A percentile compares a stretch with the other conserved stretches of the same genome.
Conservation (phyloP, 1,140 invertebrate species). For the Orchesella cincta region DNA sequence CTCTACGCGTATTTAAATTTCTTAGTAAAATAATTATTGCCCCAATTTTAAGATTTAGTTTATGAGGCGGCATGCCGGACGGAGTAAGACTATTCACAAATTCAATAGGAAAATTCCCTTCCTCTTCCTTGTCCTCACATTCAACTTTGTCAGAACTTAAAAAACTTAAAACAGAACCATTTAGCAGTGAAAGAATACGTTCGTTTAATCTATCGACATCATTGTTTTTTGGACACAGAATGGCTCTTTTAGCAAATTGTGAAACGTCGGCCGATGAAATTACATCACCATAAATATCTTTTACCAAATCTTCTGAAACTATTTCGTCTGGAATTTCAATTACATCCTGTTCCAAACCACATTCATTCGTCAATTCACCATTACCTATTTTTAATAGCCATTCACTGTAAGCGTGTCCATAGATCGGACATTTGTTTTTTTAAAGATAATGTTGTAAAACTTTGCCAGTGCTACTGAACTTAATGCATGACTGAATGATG, state of each 20-base stretch:
- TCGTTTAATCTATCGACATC: constrained; percentile 46
- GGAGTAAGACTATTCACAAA: constrained; percentile 39
- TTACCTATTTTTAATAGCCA: constrained; percentile 46
- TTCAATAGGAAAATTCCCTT: constrained; percentile 30
- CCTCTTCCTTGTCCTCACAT: constrained; percentile 5
- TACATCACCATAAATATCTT: constrained; percentile 52
- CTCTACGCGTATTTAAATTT: constrained; percentile 35
- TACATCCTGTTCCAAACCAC: constrained; percentile 33
- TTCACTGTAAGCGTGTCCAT: constrained; percentile 31
- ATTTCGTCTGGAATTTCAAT: constrained; percentile 50
- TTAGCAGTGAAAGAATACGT: constrained; percentile 35
- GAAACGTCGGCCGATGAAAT: constrained; percentile 19
- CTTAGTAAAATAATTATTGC: constrained; percentile 49
- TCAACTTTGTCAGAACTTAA: constrained; percentile 10
- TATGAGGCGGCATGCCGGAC: constrained; percentile 49
- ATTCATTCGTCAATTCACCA: constrained; percentile 34
- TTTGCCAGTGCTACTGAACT: constrained; percentile 52
- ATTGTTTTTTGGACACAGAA: constrained; percentile 52
- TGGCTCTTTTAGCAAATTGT: constrained; percentile 52
- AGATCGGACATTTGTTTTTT: constrained; percentile 45
- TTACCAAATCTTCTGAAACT: constrained; percentile 48
- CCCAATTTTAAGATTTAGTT: constrained; percentile 44
- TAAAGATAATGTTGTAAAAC: constrained; percentile 41
- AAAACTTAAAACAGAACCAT: background rate
- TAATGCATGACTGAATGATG: constrained; percentile 57